These are phyloP conservation scores for Blera fallax DNA, from an alignment of 2,888 invertebrate species.

Conservation along the genomic window DNA sequence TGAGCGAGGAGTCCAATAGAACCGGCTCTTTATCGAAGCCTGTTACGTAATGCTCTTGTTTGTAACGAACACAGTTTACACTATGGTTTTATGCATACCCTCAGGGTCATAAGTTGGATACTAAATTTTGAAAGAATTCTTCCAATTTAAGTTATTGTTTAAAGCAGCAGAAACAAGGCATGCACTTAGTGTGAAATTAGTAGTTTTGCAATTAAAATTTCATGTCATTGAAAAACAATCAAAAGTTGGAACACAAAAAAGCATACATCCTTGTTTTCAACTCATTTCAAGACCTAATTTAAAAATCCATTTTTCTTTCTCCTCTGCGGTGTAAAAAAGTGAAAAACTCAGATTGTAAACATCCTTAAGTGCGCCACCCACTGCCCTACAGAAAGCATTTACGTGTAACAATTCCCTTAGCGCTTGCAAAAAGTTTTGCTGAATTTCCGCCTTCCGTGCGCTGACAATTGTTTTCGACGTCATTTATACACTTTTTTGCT, in stretches of 20 bases:
- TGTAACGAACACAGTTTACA: too few species aligned
- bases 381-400: conserved; percentile 31
- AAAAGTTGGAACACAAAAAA: not conserved
- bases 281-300: conserved; percentile 18
- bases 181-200: not conserved
- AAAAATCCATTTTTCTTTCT: not conserved
- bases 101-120: too few species aligned
- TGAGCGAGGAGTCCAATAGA: too few species aligned
- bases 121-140: too few species aligned
- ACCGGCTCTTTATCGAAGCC: too few species aligned
- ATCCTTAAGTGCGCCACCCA: conserved; percentile 17
- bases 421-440: conserved; percentile 26
- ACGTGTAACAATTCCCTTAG: conserved; percentile 36
- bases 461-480: conserved; percentile 53
- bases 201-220: not conserved
- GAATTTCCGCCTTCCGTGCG: conserved; percentile 46
- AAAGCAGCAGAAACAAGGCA: not conserved
- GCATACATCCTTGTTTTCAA: not conserved
- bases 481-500: conserved; percentile 50
- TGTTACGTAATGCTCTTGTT: too few species aligned
- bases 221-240: not conserved
- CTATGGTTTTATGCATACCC: too few species aligned
- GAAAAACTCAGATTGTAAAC: conserved; percentile 9
- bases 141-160: too few species aligned
- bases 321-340: not conserved